These are phyloP conservation scores for Ploceus nigricollis DNA, from an alignment of 2,113 vertebrate species.

Conservation along the genomic window DNA sequence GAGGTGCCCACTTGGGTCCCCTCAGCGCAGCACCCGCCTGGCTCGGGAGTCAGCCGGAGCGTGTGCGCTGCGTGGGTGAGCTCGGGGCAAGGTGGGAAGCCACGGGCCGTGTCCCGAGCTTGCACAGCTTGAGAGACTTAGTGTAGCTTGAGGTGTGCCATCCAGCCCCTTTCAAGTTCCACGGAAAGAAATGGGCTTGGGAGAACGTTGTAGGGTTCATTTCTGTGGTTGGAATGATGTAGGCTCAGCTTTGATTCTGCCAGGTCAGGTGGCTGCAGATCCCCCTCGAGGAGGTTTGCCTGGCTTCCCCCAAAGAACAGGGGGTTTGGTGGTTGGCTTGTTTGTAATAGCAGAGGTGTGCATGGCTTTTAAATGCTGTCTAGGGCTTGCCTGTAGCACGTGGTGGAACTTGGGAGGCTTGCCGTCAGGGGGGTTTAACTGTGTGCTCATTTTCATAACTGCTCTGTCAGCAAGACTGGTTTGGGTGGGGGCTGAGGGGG, in stretches of 20 bases:
- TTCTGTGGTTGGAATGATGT: not conserved
- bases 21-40: rapidly evolving
- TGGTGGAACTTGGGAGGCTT: not conserved
- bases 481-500: not conserved
- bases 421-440: rapidly evolving
- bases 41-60: rapidly evolving
- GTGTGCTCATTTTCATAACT: not conserved
- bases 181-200: not conserved
- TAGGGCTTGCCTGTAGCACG: not conserved
- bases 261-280: rapidly evolving
- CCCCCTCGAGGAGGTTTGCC: not conserved
- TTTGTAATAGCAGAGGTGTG: not conserved
- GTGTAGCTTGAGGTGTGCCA: not conserved
- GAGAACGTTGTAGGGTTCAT: rapidly evolving
- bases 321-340: not conserved
- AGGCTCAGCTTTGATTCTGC: not conserved
- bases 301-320: not conserved
- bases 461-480: not conserved
- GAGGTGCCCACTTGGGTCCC: rapidly evolving
- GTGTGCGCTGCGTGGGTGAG: rapidly evolving
- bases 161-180: not conserved
- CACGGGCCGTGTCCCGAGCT: rapidly evolving
- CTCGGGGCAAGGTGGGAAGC: not conserved
- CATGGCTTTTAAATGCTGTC: not conserved
- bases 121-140: not conserved